Percentiles rank a stretch among this genome's conserved stretches.
These are phyloP conservation scores for Geotrypetes seraphini DNA, from an alignment of 2,797 vertebrate genomes.

Conservation along the genomic window DNA sequence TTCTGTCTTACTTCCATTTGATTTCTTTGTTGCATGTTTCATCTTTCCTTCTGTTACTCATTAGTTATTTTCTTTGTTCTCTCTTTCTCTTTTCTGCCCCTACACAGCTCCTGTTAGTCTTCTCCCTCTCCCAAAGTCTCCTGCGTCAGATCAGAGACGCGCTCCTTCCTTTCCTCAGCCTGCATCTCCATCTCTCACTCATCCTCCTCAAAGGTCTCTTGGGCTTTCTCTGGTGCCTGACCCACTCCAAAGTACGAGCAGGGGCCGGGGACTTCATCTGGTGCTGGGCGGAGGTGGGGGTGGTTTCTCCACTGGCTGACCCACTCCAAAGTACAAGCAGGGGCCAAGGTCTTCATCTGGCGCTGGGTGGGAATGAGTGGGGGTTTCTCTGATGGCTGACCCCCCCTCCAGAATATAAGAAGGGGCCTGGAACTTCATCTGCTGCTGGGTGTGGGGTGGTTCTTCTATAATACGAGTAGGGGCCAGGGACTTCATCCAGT, in stretches of 20 bases:
- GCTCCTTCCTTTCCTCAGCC: slow-evolving; percentile 59
- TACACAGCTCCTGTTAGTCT: slow-evolving; percentile 76
- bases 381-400: too few species aligned
- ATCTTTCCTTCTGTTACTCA: slow-evolving; percentile 26
- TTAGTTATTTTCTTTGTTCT: neutral
- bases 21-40: slow-evolving; percentile 27
- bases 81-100: neutral
- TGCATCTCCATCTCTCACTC: slow-evolving; percentile 65
- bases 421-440: too few species aligned
- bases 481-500: too few species aligned
- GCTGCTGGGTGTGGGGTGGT: too few species aligned
- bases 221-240: slow-evolving; percentile 36
- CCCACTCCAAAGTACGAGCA: slow-evolving; percentile 65
- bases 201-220: slow-evolving; percentile 63
- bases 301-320: too few species aligned
- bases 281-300: neutral
- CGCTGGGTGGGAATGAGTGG: too few species aligned
- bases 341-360: too few species aligned
- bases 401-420: too few species aligned
- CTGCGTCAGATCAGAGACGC: slow-evolving; percentile 72
- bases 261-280: neutral
- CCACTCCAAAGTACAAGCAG: too few species aligned
- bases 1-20: slow-evolving; percentile 19
- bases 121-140: slow-evolving; percentile 72
- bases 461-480: too few species aligned